Conservation (phyloP, 30 jellyfish, hydroid and myxozoan genomes). For the Phacellophora camtschatica region DNA sequence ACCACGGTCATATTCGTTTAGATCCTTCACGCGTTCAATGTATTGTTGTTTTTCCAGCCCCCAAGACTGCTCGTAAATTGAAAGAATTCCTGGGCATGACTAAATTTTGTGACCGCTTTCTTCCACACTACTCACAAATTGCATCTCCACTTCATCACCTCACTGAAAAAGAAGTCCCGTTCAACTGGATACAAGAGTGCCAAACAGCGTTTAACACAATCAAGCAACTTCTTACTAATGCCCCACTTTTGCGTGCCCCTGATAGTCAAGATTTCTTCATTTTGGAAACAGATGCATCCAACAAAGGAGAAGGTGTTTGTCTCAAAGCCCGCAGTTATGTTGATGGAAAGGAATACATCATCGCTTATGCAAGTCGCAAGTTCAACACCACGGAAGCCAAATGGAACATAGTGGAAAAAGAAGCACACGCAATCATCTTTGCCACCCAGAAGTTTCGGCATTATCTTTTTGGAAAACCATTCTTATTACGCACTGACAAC, state of each 20-base stretch:
- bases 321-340: neutral
- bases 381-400: neutral
- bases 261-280: constrained; percentile 3
- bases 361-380: neutral
- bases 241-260: constrained; percentile 30
- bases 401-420: neutral
- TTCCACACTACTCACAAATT: neutral
- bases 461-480: constrained; percentile 29
- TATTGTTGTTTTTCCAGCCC: constrained; percentile 1
- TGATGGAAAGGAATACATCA: neutral
- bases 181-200: constrained; percentile 5
- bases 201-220: constrained; percentile 8
- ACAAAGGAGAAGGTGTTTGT: constrained; percentile 24
- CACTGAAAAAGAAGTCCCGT: neutral
- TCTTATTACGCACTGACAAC: constrained; percentile 35
- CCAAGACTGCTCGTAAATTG: neutral
- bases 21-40: constrained; percentile 27
- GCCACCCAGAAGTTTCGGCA: constrained; percentile 35
- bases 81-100: constrained; percentile 25
- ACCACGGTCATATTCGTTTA: constrained; percentile 15
- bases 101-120: no score
- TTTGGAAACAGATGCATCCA: constrained; percentile 20
- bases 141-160: constrained; percentile 17
- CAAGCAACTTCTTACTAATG: neutral
- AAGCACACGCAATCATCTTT: constrained; percentile 7